Evolutionary conservation across 2,888 invertebrate genomes (phyloP).

Genomic region (Gymnocheta viridis): DNA sequence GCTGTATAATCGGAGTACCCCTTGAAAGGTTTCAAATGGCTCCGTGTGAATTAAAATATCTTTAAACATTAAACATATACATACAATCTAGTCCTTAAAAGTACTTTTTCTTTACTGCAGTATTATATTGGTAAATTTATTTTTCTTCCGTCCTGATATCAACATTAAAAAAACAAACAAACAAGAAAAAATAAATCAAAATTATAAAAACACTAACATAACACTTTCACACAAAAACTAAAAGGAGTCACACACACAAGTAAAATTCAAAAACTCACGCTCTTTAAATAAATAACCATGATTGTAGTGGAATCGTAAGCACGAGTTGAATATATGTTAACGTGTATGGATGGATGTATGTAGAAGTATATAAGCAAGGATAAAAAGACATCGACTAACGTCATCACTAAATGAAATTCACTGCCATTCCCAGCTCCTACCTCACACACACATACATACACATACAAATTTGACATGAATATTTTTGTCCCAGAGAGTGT

Average conservation of each 20-base stretch:
- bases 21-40: too few relatives aligned
- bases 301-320: constrained; percentile 2
- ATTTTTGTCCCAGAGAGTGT: not conserved
- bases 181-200: not conserved
- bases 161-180: not conserved
- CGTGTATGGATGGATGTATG: not conserved
- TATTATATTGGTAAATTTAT: not conserved
- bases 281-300: constrained; percentile 51
- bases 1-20: too few relatives aligned
- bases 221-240: constrained; percentile 18
- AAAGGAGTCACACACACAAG: not conserved
- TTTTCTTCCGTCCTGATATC: not conserved
- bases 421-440: constrained; percentile 29
- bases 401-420: constrained; percentile 65
- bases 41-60: too few relatives aligned
- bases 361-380: constrained; percentile 44
- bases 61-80: not conserved
- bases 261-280: not conserved
- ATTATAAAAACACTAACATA: constrained; percentile 18
- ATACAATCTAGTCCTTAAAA: too few relatives aligned
- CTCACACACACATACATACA: not conserved
- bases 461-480: not conserved
- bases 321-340: constrained; percentile 23
- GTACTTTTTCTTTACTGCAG: not conserved
- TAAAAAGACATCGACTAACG: constrained; percentile 65